Percentiles rank a stretch among this genome's conserved stretches.
Conservation (phyloP, 2,113 vertebrate species). For the Pheucticus melanocephalus region DNA sequence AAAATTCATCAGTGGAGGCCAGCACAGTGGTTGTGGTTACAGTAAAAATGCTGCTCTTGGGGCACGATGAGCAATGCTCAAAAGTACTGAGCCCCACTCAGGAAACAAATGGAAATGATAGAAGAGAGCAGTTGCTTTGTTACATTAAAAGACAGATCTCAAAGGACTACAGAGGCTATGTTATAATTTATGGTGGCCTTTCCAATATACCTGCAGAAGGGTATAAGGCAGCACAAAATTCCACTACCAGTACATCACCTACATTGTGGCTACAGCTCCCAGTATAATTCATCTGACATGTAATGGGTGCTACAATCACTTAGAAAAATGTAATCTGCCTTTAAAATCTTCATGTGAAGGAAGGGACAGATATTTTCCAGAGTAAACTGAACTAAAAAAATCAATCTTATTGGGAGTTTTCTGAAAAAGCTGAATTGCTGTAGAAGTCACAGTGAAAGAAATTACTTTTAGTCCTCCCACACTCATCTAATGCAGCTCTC, state of each 20-base stretch:
- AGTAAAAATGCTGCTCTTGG: background rate
- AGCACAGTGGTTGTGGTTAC: too few species aligned
- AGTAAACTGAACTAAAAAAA: background rate
- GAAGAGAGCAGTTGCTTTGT: background rate
- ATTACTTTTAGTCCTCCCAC: conserved; percentile 19
- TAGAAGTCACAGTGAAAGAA: background rate
- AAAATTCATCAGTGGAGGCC: background rate
- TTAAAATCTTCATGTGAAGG: background rate
- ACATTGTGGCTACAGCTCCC: background rate
- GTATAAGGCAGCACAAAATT: background rate
- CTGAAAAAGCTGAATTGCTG: background rate
- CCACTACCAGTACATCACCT: too few species aligned
- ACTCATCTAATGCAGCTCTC: background rate
- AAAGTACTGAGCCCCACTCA: background rate
- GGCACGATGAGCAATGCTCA: background rate
- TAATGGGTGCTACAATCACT: background rate
- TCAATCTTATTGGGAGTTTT: background rate
- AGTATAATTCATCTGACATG: background rate
- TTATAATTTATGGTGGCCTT: background rate
- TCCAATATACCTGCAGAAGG: background rate
- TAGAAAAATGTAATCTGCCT: background rate
- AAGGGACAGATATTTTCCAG: background rate
- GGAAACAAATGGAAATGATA: background rate
- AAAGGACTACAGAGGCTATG: background rate
- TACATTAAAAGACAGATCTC: background rate